Conservation (phyloP, 2,113 vertebrate species). For the Tapirus terrestris region DNA sequence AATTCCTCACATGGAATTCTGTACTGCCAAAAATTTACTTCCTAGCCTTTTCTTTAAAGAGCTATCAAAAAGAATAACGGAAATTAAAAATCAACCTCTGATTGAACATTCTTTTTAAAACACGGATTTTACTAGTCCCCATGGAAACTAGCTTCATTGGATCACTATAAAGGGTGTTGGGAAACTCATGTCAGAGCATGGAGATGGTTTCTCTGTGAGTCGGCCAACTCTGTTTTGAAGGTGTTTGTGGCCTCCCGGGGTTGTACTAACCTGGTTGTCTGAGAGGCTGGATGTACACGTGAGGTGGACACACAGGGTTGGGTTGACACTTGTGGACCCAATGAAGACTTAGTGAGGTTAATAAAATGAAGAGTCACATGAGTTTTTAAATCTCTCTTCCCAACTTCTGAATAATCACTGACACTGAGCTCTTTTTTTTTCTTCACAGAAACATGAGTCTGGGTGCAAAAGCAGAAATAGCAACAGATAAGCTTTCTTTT, state of each 20-base stretch:
- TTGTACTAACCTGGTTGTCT: background rate
- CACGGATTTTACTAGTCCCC: background rate
- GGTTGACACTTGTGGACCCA: background rate
- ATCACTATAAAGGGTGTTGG: background rate
- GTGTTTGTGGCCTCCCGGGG: background rate
- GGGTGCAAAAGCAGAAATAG: conserved; percentile 94
- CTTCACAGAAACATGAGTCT: conserved; percentile 90
- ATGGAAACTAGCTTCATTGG: background rate
- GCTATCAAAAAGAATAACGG: background rate
- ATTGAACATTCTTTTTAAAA: background rate
- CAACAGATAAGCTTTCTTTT: conserved; percentile 90
- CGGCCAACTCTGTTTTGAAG: background rate
- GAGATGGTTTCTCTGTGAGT: background rate
- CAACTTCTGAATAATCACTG: background rate
- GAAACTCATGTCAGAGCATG: background rate
- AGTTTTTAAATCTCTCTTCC: background rate
- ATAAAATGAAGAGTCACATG: background rate
- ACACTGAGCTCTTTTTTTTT: background rate
- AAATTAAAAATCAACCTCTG: background rate
- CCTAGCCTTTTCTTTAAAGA: background rate
- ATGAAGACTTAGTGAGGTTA: background rate
- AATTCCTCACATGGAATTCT: background rate
- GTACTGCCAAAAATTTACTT: background rate
- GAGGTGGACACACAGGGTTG: background rate
- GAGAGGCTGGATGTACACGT: background rate